phyloP scores from a whole-genome alignment of 2,113 vertebrate genomes.

The Eurypyga helias region DNA sequence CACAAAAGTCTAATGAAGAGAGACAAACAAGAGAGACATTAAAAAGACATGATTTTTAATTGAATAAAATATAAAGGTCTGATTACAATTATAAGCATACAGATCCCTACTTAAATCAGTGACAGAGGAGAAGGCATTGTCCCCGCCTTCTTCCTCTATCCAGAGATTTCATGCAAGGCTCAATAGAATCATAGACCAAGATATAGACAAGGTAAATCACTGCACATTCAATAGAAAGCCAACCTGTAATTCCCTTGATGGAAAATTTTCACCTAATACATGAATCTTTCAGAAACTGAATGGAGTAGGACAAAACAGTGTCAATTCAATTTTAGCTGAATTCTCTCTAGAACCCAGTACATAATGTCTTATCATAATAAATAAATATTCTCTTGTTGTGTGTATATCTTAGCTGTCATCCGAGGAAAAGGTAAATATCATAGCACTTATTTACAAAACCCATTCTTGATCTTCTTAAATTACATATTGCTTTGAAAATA shows the following conservation, averaged over 20 bases:
- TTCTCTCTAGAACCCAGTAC: not conserved
- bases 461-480: not conserved
- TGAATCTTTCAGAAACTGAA: not conserved
- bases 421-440: not conserved
- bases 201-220: not conserved
- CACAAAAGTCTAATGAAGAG: not conserved
- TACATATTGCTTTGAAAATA: not conserved
- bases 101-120: not conserved
- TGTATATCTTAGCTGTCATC: constrained; percentile 25
- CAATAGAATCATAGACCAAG: not conserved
- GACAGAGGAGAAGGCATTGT: not conserved
- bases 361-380: constrained; percentile 7
- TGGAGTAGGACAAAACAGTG: not conserved
- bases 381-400: constrained; percentile 3
- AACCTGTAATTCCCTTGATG: not conserved
- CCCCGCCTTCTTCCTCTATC: not conserved
- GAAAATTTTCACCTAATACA: not conserved
- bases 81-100: not conserved
- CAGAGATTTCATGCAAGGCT: not conserved
- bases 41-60: not conserved
- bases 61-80: not conserved
- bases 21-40: not conserved
- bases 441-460: not conserved
- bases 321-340: constrained; percentile 25
- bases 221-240: not conserved